phyloP scores from a whole-genome alignment of 2,888 invertebrate genomes.

The Ephialtes manifestator region DNA sequence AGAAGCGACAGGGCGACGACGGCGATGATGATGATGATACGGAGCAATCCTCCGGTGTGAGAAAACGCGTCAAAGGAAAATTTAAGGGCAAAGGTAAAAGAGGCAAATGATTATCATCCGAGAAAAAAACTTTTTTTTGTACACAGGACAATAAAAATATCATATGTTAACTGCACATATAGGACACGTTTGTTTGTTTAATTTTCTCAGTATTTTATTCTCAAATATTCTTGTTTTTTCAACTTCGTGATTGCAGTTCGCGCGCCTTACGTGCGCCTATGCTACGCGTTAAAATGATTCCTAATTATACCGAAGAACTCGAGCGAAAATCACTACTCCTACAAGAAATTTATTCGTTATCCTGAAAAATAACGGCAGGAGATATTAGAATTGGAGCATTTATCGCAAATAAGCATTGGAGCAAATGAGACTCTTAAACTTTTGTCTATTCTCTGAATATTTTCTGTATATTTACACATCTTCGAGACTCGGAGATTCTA shows the following conservation, averaged over 20 bases:
- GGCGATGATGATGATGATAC: constrained; percentile 92
- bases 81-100: constrained; percentile 84
- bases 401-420: no score
- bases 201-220: constrained; percentile 60
- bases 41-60: constrained; percentile 92
- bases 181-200: constrained; percentile 1
- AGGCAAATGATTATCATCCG: constrained; percentile 69
- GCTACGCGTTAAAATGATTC: constrained; percentile 57
- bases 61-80: constrained; percentile 90
- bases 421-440: constrained; percentile 43
- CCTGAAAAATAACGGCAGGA: constrained; percentile 48
- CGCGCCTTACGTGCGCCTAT: constrained; percentile 55
- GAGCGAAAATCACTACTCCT: constrained; percentile 37
- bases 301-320: constrained; percentile 48
- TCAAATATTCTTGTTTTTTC: constrained; percentile 52
- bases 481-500: constrained; percentile 48
- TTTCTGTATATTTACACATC: constrained; percentile 58
- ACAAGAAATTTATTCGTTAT: constrained; percentile 43
- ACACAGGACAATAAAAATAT: neutral
- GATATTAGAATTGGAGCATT: constrained; percentile 30
- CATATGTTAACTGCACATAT: neutral
- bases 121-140: constrained; percentile 1
- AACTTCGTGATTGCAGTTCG: constrained; percentile 32
- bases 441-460: constrained; percentile 24
- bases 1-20: constrained; percentile 87